Conservation (phyloP, 2,113 vertebrate genomes). For the Phalacrocorax aristotelis region DNA sequence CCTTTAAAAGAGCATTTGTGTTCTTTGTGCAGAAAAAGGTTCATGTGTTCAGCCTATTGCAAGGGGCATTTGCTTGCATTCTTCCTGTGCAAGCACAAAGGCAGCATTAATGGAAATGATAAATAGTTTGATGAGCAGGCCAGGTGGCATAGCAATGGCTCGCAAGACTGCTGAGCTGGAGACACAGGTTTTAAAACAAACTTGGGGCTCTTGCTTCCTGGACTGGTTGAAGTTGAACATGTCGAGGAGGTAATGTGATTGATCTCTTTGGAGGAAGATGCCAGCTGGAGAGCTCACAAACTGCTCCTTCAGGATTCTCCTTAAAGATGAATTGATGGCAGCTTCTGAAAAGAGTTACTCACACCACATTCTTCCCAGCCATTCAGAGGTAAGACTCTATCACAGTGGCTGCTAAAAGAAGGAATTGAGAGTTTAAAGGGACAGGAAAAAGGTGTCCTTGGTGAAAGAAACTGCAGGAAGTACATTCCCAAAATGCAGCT, state of each 20-base stretch:
- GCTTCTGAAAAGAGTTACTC: slow-evolving; percentile 68
- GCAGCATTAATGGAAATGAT: slow-evolving; percentile 65
- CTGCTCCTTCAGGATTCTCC: slow-evolving; percentile 70
- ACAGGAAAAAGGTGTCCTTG: slow-evolving; percentile 45
- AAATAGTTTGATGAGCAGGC: slow-evolving; percentile 67
- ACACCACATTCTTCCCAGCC: slow-evolving; percentile 51
- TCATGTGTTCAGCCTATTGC: slow-evolving; percentile 37
- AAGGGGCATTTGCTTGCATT: slow-evolving; percentile 20
- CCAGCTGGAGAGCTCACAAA: slow-evolving; percentile 73
- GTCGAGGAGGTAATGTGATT: slow-evolving; percentile 67
- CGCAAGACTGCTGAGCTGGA: slow-evolving; percentile 59
- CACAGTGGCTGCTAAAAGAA: slow-evolving; percentile 42
- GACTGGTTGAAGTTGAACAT: slow-evolving; percentile 56
- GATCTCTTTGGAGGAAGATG: slow-evolving; percentile 68
- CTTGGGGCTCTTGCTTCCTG: slow-evolving; percentile 62
- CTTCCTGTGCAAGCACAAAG: slow-evolving; percentile 53
- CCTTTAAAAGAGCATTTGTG: slow-evolving; percentile 33
- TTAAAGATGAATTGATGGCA: slow-evolving; percentile 75
- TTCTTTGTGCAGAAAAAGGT: background rate
- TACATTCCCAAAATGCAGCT: slow-evolving; percentile 38
- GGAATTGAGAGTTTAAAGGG: slow-evolving; percentile 46
- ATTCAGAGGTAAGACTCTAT: slow-evolving; percentile 48
- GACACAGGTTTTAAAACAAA: slow-evolving; percentile 63
- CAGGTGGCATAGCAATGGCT: slow-evolving; percentile 71
- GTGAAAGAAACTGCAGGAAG: slow-evolving; percentile 54